Conservation (phyloP, 1,140 invertebrate species). For the Monomorium pharaonis region DNA sequence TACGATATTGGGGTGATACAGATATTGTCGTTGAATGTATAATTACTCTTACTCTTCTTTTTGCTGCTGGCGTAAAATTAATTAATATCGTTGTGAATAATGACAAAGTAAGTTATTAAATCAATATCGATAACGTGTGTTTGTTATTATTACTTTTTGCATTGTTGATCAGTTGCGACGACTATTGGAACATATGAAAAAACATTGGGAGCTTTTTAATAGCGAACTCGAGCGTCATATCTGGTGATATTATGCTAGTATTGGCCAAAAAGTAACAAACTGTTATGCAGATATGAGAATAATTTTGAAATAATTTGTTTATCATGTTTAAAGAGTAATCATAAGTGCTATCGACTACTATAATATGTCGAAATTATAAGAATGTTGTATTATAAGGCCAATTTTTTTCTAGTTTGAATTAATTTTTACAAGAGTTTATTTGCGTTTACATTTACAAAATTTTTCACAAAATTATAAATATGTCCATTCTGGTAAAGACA, state of each 20-base stretch:
- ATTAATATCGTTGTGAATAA: constrained; percentile 22
- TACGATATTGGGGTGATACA: not conserved
- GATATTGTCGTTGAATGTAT: not conserved
- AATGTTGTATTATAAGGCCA: not conserved
- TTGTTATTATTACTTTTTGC: not conserved
- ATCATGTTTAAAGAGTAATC: not conserved
- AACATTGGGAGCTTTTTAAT: constrained; percentile 10
- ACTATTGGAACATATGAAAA: not conserved
- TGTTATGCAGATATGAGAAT: not conserved
- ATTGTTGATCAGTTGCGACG: not conserved
- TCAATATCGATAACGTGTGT: not conserved
- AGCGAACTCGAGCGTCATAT: not conserved
- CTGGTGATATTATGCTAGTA: constrained; percentile 15
- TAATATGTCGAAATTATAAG: too few species aligned
- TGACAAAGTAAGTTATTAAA: constrained; percentile 20
- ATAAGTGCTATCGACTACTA: not conserved
- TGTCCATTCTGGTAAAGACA: not conserved
- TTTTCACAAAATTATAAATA: not conserved
- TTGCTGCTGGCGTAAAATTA: not conserved
- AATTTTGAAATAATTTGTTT: not conserved
- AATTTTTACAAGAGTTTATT: not conserved
- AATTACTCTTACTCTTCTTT: not conserved
- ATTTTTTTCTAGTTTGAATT: not conserved
- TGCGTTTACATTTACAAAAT: not conserved
- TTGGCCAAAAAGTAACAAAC: constrained; percentile 2